A percentile compares a stretch with the other conserved stretches of the same genome.
phyloP scores from a whole-genome alignment of 2,797 vertebrate genomes.

The Bradypus variegatus region DNA sequence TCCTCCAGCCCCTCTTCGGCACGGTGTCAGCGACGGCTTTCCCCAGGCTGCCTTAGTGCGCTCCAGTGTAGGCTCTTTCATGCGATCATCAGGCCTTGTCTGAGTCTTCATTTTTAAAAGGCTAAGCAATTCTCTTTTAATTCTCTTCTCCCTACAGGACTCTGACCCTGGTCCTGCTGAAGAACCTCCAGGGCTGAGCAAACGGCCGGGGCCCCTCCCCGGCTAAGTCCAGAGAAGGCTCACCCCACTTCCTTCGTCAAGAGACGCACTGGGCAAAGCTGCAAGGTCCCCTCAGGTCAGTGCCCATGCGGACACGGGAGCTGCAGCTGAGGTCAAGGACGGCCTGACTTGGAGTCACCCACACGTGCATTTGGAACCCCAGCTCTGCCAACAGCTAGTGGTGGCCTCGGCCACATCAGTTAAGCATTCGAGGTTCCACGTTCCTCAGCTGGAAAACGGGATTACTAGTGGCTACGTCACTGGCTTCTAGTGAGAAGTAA shows the following conservation, averaged over 20 bases:
- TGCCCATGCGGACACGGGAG: neutral
- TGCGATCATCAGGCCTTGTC: neutral
- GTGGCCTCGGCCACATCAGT: neutral
- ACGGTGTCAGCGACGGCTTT: accelerated
- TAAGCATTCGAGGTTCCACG: neutral
- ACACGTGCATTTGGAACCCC: neutral
- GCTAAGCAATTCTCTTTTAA: conserved; percentile 21
- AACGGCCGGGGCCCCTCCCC: neutral
- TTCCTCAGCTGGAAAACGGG: neutral
- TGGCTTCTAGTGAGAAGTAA: too few species aligned
- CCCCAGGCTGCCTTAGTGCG: neutral
- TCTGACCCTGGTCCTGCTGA: neutral
- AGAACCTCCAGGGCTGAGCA: neutral
- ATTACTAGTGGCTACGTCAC: too few species aligned
- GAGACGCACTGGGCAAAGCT: neutral
- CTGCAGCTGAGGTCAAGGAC: neutral
- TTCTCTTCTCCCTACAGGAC: conserved; percentile 2
- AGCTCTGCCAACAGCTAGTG: neutral
- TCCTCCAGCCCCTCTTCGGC: neutral
- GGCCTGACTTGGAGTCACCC: neutral
- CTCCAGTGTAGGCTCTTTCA: neutral
- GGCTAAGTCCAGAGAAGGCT: neutral
- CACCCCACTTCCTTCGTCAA: neutral
- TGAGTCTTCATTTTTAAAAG: conserved; percentile 13
- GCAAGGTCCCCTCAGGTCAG: neutral